phyloP scores from a whole-genome alignment of 1,140 invertebrate genomes.

The Mamestra configurata region DNA sequence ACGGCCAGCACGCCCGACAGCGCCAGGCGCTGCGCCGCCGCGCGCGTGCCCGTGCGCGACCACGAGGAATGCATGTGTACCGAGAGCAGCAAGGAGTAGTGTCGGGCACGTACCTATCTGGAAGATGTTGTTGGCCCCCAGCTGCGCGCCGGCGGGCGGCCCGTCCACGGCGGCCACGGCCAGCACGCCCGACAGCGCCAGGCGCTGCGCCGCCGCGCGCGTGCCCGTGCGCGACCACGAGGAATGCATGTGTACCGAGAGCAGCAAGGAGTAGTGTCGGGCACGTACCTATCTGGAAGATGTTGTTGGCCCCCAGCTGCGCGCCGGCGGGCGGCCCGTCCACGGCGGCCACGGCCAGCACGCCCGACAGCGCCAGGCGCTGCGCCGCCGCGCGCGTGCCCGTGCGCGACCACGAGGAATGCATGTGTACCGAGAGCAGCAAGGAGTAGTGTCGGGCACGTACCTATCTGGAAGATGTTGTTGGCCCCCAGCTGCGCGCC shows the following conservation, averaged over 20 bases:
- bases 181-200: conserved; percentile 94
- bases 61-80: too few species aligned
- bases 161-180: conserved; percentile 91
- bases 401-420: too few species aligned
- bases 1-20: conserved; percentile 95
- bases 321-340: conserved; percentile 80
- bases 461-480: conserved; percentile 93
- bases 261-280: too few species aligned
- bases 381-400: too few species aligned
- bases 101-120: conserved; percentile 82
- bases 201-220: too few species aligned
- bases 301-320: conserved; percentile 96
- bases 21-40: conserved; percentile 94
- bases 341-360: conserved; percentile 93
- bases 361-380: conserved; percentile 94
- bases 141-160: conserved; percentile 85
- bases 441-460: too few species aligned
- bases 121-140: conserved; percentile 98
- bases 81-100: too few species aligned
- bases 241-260: too few species aligned
- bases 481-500: conserved; percentile 93
- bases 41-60: too few species aligned
- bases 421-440: too few species aligned
- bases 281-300: conserved; percentile 90
- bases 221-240: too few species aligned